Base-by-base conservation (phyloP, 2,888 invertebrate species). In the Pandemis cinnamomeana region DNA sequence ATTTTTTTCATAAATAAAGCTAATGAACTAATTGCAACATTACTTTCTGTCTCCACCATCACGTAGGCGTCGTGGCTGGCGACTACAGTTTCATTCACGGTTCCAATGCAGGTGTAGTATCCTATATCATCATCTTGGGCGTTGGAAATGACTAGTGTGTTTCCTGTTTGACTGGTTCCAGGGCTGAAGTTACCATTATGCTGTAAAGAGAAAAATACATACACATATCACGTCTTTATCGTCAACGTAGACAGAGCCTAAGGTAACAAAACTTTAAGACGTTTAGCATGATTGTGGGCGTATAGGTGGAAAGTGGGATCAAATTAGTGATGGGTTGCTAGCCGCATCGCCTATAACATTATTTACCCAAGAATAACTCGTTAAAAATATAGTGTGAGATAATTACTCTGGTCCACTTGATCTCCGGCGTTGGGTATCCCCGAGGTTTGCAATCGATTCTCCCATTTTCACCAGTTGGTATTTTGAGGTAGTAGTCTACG, bases 1-100 rank as follows among this genome's bases (percentile, higher is more conserved):
- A 20, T 20, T 20, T 20, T 20, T 20, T 20, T 20, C 20, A 20
- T 20, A 20, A 20, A 20, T 20, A 20, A 20, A 20, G 20, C 20
- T 20, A 20, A 20, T 20, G 20, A 20, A 36, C 27, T 11, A 51
- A 42, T 55, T 7, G 7, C 11, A 58, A 46, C 10, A 1, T 96
- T 91, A 97, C 98, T 96, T 93, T 98, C 98, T 77, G 99, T 97
- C 86, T 98, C 97, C 67, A 99, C 95, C 78, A 95, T 95, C 0
- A 97, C 96, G 72, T 96, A 97, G 36, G 95, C 95, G 82, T 96
- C 2, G 27, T 36, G 27, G 27, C 3, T 96, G 51, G 95, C 95
- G 5, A 95, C 74, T 7, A 91, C 86, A 13, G 95, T 95, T 7
- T 95, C 95, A 27, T 94, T 85, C 71, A 96, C 96, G 27, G 90